Evolutionary conservation across 2,888 invertebrate species (phyloP), one percentile per base, ranked within the genome.

Genomic region (Branchellion lobata): DNA sequence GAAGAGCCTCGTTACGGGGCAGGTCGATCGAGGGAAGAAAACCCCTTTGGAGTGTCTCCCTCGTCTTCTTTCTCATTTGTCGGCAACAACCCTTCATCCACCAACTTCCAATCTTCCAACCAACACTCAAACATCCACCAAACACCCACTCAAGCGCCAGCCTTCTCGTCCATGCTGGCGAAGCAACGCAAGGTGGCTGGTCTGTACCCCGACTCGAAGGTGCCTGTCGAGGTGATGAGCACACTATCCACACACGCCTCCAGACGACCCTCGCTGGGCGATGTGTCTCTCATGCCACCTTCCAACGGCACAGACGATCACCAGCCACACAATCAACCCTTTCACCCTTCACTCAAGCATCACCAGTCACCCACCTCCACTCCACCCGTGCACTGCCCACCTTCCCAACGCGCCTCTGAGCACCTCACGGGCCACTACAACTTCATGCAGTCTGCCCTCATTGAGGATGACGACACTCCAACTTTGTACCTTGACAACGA

Each of bases 61-160:
- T 75, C 75, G 5, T 75, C 75, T n/a, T 75, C 75, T 1, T 75
- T 75, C n/a, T 75, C 75, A 27, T 75, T 47, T 33, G 51, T 75
- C n/a, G 21, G 51, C 14, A 75, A 51, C 27, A 40, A 33, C 40
- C 40, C 3, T 8, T 29, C 65, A 65, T 5, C 65, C 65, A 29
- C 8, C 24, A 5, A 11, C 3, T 11, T 27, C 71, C 71, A 69
- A 3, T 21, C 27, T 3, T 5, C 18, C 34, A 65, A n/a, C 65
- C 11, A 8, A n/a, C 29, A 8, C 8, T 8, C 24, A 65, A 24
- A 27, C n/a, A n/a, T n/a, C n/a, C n/a, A n/a, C n/a, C n/a, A n/a
- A n/a, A n/a, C n/a, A n/a, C 65, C n/a, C 24, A 27, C 65, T 8
- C 3, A n/a, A 3, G 5, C 24, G 5, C 21, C 65, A 11, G 3